These are phyloP conservation scores for Odontomyia ornata DNA, from an alignment of 2,888 invertebrate genomes.

Conservation along the genomic window DNA sequence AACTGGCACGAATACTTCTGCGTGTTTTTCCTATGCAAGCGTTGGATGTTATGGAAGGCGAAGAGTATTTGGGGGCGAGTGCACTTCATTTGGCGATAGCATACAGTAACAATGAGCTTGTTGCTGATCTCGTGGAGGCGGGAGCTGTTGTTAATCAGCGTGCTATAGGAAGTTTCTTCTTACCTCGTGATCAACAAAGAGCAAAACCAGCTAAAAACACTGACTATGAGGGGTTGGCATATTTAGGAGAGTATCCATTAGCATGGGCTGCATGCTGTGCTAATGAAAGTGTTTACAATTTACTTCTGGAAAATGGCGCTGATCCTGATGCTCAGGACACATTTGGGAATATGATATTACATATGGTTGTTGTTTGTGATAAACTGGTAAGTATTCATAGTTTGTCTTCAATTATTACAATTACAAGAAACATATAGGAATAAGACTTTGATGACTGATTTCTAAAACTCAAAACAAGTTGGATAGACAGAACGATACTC, in stretches of 20 bases:
- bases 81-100: conserved; percentile 96
- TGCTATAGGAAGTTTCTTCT: conserved; percentile 95
- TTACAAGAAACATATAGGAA: no score
- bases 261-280: conserved; percentile 98
- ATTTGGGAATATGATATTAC: conserved; percentile 98
- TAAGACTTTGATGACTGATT: no score
- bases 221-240: conserved; percentile 96
- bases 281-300: conserved; percentile 96
- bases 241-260: conserved; percentile 95
- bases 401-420: no score
- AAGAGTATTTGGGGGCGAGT: conserved; percentile 95
- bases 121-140: conserved; percentile 90
- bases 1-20: conserved; percentile 85
- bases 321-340: conserved; percentile 96
- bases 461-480: no score
- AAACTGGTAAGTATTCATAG: conserved; percentile 89
- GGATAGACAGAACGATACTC: no score
- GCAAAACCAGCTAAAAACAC: conserved; percentile 80
- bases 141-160: conserved; percentile 92
- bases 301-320: conserved; percentile 89
- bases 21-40: conserved; percentile 91
- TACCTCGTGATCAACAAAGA: conserved; percentile 92
- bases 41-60: conserved; percentile 94
- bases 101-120: conserved; percentile 94
- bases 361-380: conserved; percentile 98